These are phyloP conservation scores for Malurus cyaneus DNA, from an alignment of 2,113 vertebrate species.

Conservation along the genomic window DNA sequence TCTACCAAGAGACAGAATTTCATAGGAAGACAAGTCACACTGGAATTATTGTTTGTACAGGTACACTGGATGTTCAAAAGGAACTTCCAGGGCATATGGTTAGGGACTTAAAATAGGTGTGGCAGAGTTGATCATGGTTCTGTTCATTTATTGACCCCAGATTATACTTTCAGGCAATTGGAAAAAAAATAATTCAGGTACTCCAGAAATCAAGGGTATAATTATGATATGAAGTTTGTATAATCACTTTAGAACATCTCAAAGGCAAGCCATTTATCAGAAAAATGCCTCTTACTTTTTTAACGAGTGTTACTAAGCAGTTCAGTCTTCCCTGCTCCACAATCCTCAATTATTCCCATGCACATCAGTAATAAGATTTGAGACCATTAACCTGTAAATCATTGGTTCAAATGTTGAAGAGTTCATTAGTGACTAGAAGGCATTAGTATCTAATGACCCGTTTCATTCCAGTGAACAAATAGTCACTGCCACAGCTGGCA, in stretches of 20 bases:
- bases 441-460: constrained; percentile 45
- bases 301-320: neutral
- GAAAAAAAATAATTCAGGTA: neutral
- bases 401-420: constrained; percentile 33
- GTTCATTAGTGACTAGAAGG: constrained; percentile 36
- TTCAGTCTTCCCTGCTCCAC: neutral
- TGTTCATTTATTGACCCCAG: neutral
- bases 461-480: constrained; percentile 48
- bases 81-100: neutral
- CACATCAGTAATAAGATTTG: neutral
- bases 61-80: neutral
- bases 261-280: neutral
- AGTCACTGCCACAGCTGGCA: neutral
- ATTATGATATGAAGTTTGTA: neutral
- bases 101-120: neutral
- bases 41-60: neutral
- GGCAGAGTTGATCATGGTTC: neutral
- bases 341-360: constrained; percentile 19
- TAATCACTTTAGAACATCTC: neutral
- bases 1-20: neutral
- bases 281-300: neutral
- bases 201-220: neutral
- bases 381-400: constrained; percentile 55
- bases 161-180: neutral
- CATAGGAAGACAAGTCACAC: neutral